Evolutionary conservation across 1,140 invertebrate species (phyloP).

Genomic region (Drosophila athabasca): DNA sequence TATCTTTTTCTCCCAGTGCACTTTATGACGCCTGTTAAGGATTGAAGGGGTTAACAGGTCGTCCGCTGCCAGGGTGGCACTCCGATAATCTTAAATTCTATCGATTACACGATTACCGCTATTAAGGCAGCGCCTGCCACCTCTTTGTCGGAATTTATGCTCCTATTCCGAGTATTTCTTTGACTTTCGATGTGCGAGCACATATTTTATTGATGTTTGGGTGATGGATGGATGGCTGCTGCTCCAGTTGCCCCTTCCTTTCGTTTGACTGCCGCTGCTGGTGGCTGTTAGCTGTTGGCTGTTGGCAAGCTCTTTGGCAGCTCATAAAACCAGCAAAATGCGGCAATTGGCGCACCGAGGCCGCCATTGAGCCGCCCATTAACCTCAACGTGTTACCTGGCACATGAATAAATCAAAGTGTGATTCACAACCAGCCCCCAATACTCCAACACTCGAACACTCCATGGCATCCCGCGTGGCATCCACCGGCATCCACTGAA

Average conservation of each 20-base stretch:
- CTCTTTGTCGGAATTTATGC: constrained; percentile 28
- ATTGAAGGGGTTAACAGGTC: constrained; percentile 7
- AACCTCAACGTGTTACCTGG: constrained; percentile 69
- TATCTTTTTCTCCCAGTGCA: not conserved
- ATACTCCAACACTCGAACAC: not conserved
- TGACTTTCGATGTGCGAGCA: not conserved
- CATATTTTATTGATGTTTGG: constrained; percentile 44
- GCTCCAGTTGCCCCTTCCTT: not conserved
- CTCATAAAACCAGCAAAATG: constrained; percentile 62
- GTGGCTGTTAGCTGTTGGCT: not conserved
- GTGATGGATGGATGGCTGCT: constrained; percentile 7
- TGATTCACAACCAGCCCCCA: constrained; percentile 33
- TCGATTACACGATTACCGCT: constrained; percentile 32
- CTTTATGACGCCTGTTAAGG: not conserved
- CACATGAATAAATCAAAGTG: constrained; percentile 78
- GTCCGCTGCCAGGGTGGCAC: not conserved
- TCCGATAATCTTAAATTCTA: constrained; percentile 18
- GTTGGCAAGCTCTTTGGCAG: constrained; percentile 63
- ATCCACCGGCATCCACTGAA: too few species aligned
- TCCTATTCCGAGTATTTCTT: not conserved
- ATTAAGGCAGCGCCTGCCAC: constrained; percentile 18
- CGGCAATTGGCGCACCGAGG: constrained; percentile 32
- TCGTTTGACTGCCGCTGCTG: not conserved
- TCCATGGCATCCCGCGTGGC: too few species aligned
- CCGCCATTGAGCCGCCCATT: constrained; percentile 64